Evolutionary conservation across 2,888 invertebrate genomes (phyloP).

Genomic region (Papilio demoleus): DNA sequence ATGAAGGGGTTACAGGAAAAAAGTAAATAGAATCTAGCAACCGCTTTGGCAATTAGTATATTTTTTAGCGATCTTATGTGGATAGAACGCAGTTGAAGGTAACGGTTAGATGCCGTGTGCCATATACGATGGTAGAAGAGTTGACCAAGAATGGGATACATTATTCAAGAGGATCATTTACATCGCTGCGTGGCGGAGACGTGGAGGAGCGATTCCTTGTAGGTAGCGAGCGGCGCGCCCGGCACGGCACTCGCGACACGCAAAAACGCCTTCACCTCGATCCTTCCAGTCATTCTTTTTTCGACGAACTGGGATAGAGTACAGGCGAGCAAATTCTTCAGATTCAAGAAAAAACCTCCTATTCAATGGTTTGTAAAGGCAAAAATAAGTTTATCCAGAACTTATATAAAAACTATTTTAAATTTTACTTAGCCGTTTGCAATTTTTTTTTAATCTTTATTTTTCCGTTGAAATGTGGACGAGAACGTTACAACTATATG

Average conservation of each 20-base stretch:
- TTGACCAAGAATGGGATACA: slow-evolving; percentile 78
- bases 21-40: slow-evolving; percentile 39
- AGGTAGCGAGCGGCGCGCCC: slow-evolving; percentile 67
- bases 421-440: background rate
- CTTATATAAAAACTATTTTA: background rate
- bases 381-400: background rate
- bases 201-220: slow-evolving; percentile 76
- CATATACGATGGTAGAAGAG: slow-evolving; percentile 74
- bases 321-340: slow-evolving; percentile 50
- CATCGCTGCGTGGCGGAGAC: slow-evolving; percentile 73
- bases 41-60: slow-evolving; percentile 51
- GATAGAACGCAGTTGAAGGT: slow-evolving; percentile 70
- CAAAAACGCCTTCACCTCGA: slow-evolving; percentile 77
- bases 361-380: slow-evolving; percentile 4
- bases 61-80: slow-evolving; percentile 58
- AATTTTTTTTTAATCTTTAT: too few relatives aligned
- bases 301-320: slow-evolving; percentile 50
- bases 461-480: too few relatives aligned
- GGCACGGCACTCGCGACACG: slow-evolving; percentile 69
- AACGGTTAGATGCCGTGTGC: slow-evolving; percentile 76
- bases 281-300: slow-evolving; percentile 70
- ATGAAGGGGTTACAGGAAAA: slow-evolving; percentile 36
- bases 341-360: slow-evolving; percentile 8
- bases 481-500: too few relatives aligned
- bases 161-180: slow-evolving; percentile 82